A percentile compares a stretch with the other conserved stretches of the same genome.
Conservation (phyloP, 2,888 invertebrate genomes). For the Amphipyra berbera region DNA sequence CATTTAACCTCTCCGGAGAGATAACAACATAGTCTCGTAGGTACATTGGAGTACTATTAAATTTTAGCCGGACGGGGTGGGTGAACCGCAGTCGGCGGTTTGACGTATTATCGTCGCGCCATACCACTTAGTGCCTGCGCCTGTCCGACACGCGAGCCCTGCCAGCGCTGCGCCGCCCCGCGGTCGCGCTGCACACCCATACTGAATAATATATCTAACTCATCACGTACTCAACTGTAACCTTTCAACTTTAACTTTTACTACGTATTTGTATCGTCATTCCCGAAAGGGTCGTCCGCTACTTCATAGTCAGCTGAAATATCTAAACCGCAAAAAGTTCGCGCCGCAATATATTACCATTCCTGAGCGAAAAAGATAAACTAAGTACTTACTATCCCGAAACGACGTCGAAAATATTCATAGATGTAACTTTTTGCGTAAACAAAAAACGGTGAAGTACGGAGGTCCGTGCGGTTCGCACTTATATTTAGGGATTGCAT, state of each 20-base stretch:
- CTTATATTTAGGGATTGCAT: constrained; percentile 63
- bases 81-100: constrained; percentile 76
- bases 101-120: constrained; percentile 81
- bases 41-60: constrained; percentile 69
- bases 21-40: constrained; percentile 34
- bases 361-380: constrained; percentile 59
- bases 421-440: constrained; percentile 56
- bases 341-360: constrained; percentile 57
- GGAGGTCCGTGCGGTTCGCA: constrained; percentile 43
- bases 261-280: constrained; percentile 48
- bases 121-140: constrained; percentile 73
- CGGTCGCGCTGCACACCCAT: constrained; percentile 39
- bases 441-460: constrained; percentile 64
- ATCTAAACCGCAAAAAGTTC: constrained; percentile 57
- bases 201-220: constrained; percentile 54
- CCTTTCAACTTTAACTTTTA: constrained; percentile 54
- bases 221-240: constrained; percentile 55
- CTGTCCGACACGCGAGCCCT: constrained; percentile 58
- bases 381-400: constrained; percentile 54
- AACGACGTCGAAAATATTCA: constrained; percentile 58
- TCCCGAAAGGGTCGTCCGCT: constrained; percentile 53
- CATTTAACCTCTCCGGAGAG: constrained; percentile 20
- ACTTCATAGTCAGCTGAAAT: constrained; percentile 52
- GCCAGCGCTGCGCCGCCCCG: constrained; percentile 37
- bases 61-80: constrained; percentile 70